Evolutionary conservation across 2,797 vertebrate genomes (phyloP).

Genomic region (Moxostoma hubbsi): DNA sequence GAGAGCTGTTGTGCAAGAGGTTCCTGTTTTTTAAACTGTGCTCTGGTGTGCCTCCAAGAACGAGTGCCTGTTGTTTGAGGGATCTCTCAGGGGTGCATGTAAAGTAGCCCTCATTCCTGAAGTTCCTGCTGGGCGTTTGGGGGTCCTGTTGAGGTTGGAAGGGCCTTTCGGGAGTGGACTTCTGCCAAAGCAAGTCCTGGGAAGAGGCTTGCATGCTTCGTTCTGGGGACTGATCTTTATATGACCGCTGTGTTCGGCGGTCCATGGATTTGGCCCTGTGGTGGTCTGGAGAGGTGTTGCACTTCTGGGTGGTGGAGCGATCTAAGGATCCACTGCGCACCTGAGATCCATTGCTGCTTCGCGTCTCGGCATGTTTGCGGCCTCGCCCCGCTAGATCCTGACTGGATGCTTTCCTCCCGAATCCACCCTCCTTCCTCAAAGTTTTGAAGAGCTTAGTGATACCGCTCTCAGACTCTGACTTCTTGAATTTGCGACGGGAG

Average conservation of each 20-base stretch:
- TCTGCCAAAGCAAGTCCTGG: constrained; percentile 34
- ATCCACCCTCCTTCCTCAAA: constrained; percentile 80
- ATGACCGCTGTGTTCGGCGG: constrained; percentile 74
- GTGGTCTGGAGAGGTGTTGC: constrained; percentile 83
- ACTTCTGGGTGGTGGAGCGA: constrained; percentile 81
- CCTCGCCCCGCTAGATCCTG: constrained; percentile 74
- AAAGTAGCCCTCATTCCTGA: constrained; percentile 59
- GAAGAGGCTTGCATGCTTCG: constrained; percentile 61
- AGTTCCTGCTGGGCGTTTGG: constrained; percentile 64
- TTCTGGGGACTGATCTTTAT: constrained; percentile 87
- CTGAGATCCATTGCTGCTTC: constrained; percentile 72
- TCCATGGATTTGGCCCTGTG: constrained; percentile 83
- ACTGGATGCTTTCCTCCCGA: constrained; percentile 79
- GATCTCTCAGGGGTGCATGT: constrained; percentile 69
- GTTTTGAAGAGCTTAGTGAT: constrained; percentile 83
- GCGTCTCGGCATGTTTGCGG: constrained; percentile 74
- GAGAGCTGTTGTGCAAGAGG: constrained; percentile 82
- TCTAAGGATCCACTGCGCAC: constrained; percentile 86
- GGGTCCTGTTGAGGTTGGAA: constrained; percentile 70
- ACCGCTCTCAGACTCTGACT: constrained; percentile 82
- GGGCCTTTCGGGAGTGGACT: constrained; percentile 74
- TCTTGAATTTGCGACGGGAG: constrained; percentile 78
- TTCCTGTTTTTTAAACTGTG: constrained; percentile 79
- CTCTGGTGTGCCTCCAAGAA: constrained; percentile 78
- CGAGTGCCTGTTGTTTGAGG: constrained; percentile 62